phyloP scores from a whole-genome alignment of 2,797 vertebrate species.

The Holocentrus rufus region DNA sequence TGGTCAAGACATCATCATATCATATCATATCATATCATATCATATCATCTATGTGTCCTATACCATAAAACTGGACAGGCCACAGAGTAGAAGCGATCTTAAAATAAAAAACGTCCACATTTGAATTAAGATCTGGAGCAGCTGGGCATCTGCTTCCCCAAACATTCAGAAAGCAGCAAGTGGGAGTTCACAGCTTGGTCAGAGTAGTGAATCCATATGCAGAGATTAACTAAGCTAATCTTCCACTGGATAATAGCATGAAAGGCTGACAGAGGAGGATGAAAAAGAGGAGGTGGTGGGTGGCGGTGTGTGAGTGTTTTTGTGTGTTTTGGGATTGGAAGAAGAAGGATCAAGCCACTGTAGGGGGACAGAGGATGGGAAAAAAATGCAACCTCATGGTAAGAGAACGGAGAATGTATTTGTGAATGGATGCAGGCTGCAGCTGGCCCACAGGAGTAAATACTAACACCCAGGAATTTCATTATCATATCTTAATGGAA shows the following conservation, averaged over 20 bases:
- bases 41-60: no score
- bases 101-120: neutral
- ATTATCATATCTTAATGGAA: conserved; percentile 39
- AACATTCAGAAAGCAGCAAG: conserved; percentile 18
- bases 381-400: conserved; percentile 1
- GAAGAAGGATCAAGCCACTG: conserved; percentile 26
- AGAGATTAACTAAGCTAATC: conserved; percentile 57
- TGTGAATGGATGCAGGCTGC: neutral
- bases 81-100: neutral
- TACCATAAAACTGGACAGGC: neutral
- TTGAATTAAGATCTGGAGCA: conserved; percentile 28
- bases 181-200: conserved; percentile 51
- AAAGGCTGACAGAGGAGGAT: conserved; percentile 39
- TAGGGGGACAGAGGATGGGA: neutral
- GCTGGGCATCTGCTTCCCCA: conserved; percentile 28
- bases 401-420: conserved; percentile 5
- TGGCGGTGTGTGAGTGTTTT: no score
- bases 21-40: no score
- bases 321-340: conserved; percentile 6
- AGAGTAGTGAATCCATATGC: conserved; percentile 42
- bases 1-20: no score
- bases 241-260: conserved; percentile 47
- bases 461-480: conserved; percentile 23
- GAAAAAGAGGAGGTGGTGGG: conserved; percentile 28
- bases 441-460: neutral